Percentiles rank a stretch among this genome's conserved stretches.
Conservation (phyloP, 2,113 vertebrate genomes). For the Camarhynchus parvulus region DNA sequence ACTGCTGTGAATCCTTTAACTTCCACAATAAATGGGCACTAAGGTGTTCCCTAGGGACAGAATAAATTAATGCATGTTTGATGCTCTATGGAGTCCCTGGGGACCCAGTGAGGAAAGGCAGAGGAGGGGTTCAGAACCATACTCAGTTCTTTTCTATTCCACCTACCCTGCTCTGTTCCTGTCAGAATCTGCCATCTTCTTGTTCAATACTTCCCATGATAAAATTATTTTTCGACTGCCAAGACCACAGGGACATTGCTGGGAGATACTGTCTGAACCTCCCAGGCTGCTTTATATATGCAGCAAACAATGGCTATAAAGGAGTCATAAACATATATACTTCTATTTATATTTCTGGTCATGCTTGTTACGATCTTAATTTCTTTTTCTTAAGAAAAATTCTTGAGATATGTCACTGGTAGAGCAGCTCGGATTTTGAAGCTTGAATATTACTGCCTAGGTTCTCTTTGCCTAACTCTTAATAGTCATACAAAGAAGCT, state of each 20-base stretch:
- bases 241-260: background rate
- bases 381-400: background rate
- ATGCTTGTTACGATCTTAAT: background rate
- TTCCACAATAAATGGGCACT: background rate
- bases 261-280: background rate
- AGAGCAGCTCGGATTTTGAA: background rate
- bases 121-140: background rate
- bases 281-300: background rate
- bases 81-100: background rate
- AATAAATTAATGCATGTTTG: background rate
- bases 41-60: background rate
- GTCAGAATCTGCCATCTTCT: background rate
- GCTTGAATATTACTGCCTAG: background rate
- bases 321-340: background rate
- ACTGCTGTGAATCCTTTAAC: background rate
- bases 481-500: background rate
- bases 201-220: background rate
- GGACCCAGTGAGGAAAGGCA: background rate
- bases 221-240: background rate
- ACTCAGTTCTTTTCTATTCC: background rate
- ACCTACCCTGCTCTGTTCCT: background rate
- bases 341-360: background rate
- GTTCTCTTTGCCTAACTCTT: background rate
- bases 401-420: background rate
- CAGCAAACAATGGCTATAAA: background rate